phyloP scores from a whole-genome alignment of 2,797 vertebrate species.

The Trachurus trachurus region DNA sequence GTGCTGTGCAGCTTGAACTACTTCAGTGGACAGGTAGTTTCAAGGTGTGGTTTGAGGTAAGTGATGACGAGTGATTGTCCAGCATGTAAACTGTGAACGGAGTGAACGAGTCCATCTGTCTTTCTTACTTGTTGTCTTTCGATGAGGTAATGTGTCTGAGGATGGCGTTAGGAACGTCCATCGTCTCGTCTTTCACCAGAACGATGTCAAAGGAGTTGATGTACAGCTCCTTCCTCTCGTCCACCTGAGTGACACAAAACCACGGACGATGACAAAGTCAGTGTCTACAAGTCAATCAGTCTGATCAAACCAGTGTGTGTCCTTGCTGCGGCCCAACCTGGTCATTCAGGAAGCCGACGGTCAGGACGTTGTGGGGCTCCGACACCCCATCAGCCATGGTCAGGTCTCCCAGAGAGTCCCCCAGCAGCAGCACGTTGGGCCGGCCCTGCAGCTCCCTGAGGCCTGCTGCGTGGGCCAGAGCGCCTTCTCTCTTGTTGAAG shows the following conservation, averaged over 20 bases:
- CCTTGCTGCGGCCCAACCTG: constrained; percentile 78
- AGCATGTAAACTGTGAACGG: constrained; percentile 15
- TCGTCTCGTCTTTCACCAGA: constrained; percentile 89
- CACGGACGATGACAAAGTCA: background rate
- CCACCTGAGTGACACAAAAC: constrained; percentile 81
- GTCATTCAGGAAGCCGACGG: constrained; percentile 92
- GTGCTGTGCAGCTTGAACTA: background rate
- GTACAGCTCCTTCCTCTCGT: constrained; percentile 86
- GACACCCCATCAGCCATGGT: constrained; percentile 90
- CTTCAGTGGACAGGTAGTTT: background rate
- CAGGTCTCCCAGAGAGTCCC: constrained; percentile 93
- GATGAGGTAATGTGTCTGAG: constrained; percentile 81
- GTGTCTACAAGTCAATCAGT: background rate
- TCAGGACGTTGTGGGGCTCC: constrained; percentile 86
- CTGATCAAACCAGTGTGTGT: too few relatives aligned
- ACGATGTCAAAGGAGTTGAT: constrained; percentile 90
- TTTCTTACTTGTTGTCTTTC: constrained; percentile 50
- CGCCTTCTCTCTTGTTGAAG: constrained; percentile 92
- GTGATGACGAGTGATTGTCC: constrained; percentile 27
- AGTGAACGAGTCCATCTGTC: constrained; percentile 7
- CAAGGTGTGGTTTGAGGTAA: constrained; percentile 53
- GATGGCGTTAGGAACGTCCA: constrained; percentile 90
- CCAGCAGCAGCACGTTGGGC: constrained; percentile 89
- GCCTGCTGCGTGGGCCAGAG: constrained; percentile 82
- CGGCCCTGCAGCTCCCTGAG: constrained; percentile 85